These are phyloP conservation scores for Aegithalos caudatus DNA, from an alignment of 2,113 vertebrate species.

Conservation along the genomic window DNA sequence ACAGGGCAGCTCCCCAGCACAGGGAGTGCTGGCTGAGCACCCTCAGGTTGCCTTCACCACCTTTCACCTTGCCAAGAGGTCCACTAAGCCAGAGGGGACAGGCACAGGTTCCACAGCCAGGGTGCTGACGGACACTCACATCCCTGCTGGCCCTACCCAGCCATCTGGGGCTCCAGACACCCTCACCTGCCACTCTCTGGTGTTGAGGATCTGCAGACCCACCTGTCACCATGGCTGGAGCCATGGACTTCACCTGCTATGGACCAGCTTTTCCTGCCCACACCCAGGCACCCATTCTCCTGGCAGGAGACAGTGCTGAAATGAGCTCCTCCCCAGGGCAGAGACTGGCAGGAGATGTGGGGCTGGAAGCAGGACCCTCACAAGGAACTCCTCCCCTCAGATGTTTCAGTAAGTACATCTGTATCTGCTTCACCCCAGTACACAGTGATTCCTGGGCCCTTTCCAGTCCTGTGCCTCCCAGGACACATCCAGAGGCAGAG, in stretches of 20 bases:
- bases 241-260: background rate
- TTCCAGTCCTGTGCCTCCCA: background rate
- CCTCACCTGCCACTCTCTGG: background rate
- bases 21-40: background rate
- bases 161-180: background rate
- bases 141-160: accelerated
- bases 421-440: background rate
- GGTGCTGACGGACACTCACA: accelerated
- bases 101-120: background rate
- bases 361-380: background rate
- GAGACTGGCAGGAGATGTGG: background rate
- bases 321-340: accelerated
- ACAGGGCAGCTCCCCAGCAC: accelerated
- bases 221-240: background rate
- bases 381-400: background rate
- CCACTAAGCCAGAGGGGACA: background rate
- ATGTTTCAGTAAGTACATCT: background rate
- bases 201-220: background rate
- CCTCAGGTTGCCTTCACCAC: background rate
- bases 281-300: background rate
- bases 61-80: background rate
- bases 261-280: background rate
- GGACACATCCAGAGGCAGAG: background rate
- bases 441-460: accelerated
- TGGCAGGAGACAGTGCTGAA: background rate